Base-by-base conservation (phyloP, 2,113 vertebrate genomes). In the Pitta sordida region DNA sequence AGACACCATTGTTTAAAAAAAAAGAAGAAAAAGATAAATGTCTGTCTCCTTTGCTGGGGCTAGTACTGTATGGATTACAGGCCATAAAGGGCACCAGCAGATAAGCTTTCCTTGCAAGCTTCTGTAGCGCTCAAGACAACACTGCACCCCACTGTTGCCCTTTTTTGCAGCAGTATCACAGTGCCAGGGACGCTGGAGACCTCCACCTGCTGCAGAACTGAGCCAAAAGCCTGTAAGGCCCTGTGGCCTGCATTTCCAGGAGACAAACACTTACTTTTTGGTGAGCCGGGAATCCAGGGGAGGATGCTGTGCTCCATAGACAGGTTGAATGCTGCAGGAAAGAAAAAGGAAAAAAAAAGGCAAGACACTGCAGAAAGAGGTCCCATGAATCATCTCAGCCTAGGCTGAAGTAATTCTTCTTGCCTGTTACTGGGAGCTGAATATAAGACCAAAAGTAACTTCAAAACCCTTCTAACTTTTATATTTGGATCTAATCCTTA, bases 261-360 rank as follows among this genome's bases (percentile, higher is more conserved):
- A 64, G 32, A 58, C 3, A 41, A 56, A 34, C 93, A 98, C 99
- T 98, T 98, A 99, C 99, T 98, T 98, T 96, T 98, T 98, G 88
- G 98, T 98, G 95, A 99, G 97, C 44, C 98, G 97, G 19, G 99
- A 98, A 81, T 99, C 99, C 77, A 99, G 96, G 1, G 99, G 99
- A 43, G 99, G 99, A 80, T 99, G 99, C 95, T 99, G 99, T 19
- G 99, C 99, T 97, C 99, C 99, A 80, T 99, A 99, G 58, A 99
- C 99, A 10, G 99, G 99, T 43, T 99, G 99, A 85, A 99, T 98
- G 70, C 99, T 99, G 96, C 83, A 95, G 77, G 19, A 59, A 81
- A 36, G 34, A 41, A 53, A 36, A 6, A 79, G 39, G 17, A 22
- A 20, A 59, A 15, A 55, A 51, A 21, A 8, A 37, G 3, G 19